phyloP scores from a whole-genome alignment of 2,888 invertebrate genomes.

The Drosophila emarginata region DNA sequence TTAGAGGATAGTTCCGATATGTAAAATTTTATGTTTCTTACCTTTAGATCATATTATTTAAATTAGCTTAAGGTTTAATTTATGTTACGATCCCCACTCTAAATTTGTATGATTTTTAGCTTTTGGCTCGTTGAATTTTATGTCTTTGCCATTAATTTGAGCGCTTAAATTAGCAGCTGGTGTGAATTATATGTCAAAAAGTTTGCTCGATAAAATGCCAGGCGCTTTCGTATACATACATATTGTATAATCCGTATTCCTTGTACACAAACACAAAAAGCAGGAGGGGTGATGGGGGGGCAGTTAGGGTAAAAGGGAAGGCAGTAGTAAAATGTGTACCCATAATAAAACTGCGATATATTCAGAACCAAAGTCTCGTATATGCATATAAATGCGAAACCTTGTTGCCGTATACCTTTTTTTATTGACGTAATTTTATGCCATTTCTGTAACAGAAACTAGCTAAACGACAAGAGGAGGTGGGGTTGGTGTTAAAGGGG shows the following conservation, averaged over 20 bases:
- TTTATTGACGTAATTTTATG: constrained; percentile 71
- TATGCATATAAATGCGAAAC: constrained; percentile 42
- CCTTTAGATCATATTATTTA: neutral
- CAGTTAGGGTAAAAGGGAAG: neutral
- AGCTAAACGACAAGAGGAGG: constrained; percentile 28
- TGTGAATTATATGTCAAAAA: constrained; percentile 72
- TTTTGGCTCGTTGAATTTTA: constrained; percentile 44
- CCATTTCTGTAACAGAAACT: constrained; percentile 51
- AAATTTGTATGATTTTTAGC: constrained; percentile 25
- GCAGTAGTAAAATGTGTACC: constrained; percentile 17
- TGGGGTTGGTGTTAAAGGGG: constrained; percentile 9
- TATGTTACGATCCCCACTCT: constrained; percentile 17
- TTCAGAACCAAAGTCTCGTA: constrained; percentile 19
- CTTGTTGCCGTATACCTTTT: constrained; percentile 61
- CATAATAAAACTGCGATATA: constrained; percentile 13
- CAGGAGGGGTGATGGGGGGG: neutral
- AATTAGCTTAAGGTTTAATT: constrained; percentile 7
- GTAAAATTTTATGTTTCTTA: neutral
- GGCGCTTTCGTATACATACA: constrained; percentile 14
- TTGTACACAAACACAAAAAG: constrained; percentile 7
- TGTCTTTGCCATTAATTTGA: constrained; percentile 65
- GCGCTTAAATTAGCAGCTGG: constrained; percentile 74
- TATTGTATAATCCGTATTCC: neutral
- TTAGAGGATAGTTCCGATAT: neutral
- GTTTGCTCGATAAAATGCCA: constrained; percentile 73